Evolutionary conservation across 2,797 vertebrate species (phyloP), one percentile per base, ranked within the genome.

Genomic region (Amblyraja radiata): DNA sequence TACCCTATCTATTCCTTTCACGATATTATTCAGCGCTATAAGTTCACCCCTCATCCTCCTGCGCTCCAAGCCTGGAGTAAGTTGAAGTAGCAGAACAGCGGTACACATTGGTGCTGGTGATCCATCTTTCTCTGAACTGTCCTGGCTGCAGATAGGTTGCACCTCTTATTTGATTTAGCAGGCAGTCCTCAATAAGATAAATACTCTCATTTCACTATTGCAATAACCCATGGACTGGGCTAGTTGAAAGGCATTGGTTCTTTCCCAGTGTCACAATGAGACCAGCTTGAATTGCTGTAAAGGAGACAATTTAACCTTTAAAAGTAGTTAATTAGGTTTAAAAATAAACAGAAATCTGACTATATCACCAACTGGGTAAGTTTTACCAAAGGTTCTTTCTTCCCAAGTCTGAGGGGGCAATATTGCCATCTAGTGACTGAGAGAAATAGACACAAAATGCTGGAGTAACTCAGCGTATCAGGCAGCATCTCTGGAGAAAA

Each of bases 401-500:
- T 76, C 23, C 90, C 39, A 76, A 86, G 16, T 96, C 96, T 94
- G 94, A 94, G 97, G 96, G 95, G 97, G 94, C 95, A 95, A 95
- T 95, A 96, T 95, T 97, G 98, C 98, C 98, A 98, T 97, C 98
- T 98, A 98, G 97, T 97, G 98, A 95, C 95, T 0, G 0, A 39
- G 0, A 39, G 32, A 54, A 5, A 54, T 54, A 54, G 46, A 54
- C 6, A 54, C 46, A 54, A 54, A 54, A 54, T 54, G 46, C 46
- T 54, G 46, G 46, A 54, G 46, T 54, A 54, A 54, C 46, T 54
- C 46, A 54, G 5, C 46, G 5, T 54, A 46, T 54, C 46, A 54
- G 46, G 46, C 46, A 54, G 4, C 46, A 54, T 54, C 4, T 54
- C 46, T 54, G 46, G 46, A 54, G 46, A 54, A 54, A 54, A 54